Evolutionary conservation across 1,140 invertebrate genomes (phyloP).

Genomic region (Chymomyza costata): DNA sequence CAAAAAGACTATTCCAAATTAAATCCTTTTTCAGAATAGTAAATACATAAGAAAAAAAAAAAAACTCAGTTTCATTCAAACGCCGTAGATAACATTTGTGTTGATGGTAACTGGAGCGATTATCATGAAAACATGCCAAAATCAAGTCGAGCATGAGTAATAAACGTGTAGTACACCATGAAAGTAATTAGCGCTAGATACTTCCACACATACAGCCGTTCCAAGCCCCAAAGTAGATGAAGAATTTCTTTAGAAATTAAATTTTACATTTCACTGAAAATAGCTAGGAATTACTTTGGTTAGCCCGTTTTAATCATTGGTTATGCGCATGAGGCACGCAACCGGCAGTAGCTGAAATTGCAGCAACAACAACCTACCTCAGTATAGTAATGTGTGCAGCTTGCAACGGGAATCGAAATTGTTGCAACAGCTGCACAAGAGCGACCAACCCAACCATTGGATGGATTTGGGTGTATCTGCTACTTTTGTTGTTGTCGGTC

Average conservation of each 20-base stretch:
- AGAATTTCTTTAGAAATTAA: conserved; percentile 61
- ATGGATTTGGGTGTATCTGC: conserved; percentile 42
- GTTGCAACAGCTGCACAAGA: conserved; percentile 30
- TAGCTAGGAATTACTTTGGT: conserved; percentile 60
- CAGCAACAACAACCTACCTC: no score
- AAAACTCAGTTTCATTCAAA: no score
- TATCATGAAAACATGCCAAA: conserved; percentile 62
- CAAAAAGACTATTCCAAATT: no score
- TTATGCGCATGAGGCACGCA: conserved; percentile 42
- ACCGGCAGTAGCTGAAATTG: conserved; percentile 10
- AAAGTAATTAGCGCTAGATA: conserved; percentile 49
- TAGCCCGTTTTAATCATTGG: conserved; percentile 62
- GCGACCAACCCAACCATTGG: conserved; percentile 26
- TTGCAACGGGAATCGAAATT: conserved; percentile 43
- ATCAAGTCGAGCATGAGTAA: conserved; percentile 64
- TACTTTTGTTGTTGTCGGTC: no score
- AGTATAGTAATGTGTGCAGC: not conserved
- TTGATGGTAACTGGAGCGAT: conserved; percentile 62
- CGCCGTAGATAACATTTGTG: conserved; percentile 9
- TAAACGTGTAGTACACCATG: no score
- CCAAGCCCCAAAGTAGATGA: conserved; percentile 32
- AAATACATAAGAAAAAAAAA: no score
- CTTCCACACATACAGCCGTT: conserved; percentile 36
- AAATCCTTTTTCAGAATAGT: no score
- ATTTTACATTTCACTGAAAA: conserved; percentile 63